Evolutionary conservation across 2,113 vertebrate genomes (phyloP).

Genomic region (Upupa epops): DNA sequence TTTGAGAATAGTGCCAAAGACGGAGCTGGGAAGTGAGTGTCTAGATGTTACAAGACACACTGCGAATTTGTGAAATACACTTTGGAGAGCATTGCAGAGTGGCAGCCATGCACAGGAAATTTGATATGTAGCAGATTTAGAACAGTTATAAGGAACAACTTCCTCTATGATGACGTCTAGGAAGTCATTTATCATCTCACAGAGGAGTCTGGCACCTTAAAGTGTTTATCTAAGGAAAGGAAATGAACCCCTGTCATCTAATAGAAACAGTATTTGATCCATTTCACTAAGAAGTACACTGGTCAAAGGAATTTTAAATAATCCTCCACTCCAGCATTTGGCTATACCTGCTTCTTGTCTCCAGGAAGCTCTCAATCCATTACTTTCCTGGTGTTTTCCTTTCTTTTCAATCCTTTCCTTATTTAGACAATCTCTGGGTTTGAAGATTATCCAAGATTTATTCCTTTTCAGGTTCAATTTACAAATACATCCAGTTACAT

Average conservation of each 20-base stretch:
- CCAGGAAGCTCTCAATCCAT: conserved; percentile 41
- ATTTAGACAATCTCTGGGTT: conserved; percentile 56
- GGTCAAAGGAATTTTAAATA: conserved; percentile 70
- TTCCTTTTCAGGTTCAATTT: conserved; percentile 43
- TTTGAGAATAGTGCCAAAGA: conserved; percentile 19
- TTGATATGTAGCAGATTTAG: conserved; percentile 58
- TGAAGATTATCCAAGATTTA: conserved; percentile 40
- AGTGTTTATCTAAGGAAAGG: conserved; percentile 79
- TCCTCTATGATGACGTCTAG: conserved; percentile 69
- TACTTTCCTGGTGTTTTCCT: conserved; percentile 61
- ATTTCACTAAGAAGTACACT: conserved; percentile 41
- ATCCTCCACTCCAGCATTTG: neutral
- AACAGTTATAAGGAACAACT: conserved; percentile 62
- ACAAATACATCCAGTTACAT: conserved; percentile 20
- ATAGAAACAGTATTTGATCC: conserved; percentile 66
- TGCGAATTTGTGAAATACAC: conserved; percentile 1
- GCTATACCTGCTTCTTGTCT: conserved; percentile 73
- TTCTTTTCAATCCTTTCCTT: conserved; percentile 63
- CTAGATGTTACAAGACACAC: conserved; percentile 9
- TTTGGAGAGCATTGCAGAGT: neutral
- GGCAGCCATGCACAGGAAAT: conserved; percentile 54
- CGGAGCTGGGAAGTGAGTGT: neutral
- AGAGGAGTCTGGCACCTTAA: conserved; percentile 71
- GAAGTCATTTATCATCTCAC: conserved; percentile 75
- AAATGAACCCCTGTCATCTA: conserved; percentile 74